Percentiles rank a stretch among this genome's conserved stretches.
Conservation (phyloP, 2,888 invertebrate genomes). For the Gnatocerus cornutus region DNA sequence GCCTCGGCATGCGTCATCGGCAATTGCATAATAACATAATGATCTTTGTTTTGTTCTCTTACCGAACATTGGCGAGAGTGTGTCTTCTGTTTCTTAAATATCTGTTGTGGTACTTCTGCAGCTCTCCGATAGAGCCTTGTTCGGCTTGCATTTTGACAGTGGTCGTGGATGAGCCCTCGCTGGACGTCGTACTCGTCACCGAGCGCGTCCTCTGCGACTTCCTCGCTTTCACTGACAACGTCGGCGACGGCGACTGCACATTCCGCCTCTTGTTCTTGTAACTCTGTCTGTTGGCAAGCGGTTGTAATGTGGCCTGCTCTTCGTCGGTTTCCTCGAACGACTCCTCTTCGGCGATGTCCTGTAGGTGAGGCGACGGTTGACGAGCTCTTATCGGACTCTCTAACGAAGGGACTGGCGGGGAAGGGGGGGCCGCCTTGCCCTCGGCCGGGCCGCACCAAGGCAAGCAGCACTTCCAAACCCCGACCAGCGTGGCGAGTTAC, state of each 20-base stretch:
- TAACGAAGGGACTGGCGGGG: slow-evolving; percentile 68
- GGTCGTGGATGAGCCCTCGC: slow-evolving; percentile 67
- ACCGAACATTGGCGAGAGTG: slow-evolving; percentile 95
- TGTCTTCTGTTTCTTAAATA: slow-evolving; percentile 91
- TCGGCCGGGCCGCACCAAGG: slow-evolving; percentile 86
- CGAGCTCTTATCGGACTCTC: slow-evolving; percentile 73
- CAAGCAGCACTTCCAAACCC: slow-evolving; percentile 89
- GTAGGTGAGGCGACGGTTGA: slow-evolving; percentile 81
- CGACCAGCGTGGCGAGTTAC: slow-evolving; percentile 77
- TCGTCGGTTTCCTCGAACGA: slow-evolving; percentile 67
- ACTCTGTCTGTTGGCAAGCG: slow-evolving; percentile 69
- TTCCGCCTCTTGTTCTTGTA: slow-evolving; percentile 65
- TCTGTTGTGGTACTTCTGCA: slow-evolving; percentile 90
- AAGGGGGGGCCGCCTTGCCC: slow-evolving; percentile 67
- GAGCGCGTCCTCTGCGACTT: slow-evolving; percentile 71
- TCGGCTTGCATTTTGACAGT: slow-evolving; percentile 91
- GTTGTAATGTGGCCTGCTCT: slow-evolving; percentile 71
- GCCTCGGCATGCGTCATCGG: slow-evolving; percentile 27
- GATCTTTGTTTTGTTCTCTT: slow-evolving; percentile 70
- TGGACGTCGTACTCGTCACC: slow-evolving; percentile 62
- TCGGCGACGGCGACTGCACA: slow-evolving; percentile 77
- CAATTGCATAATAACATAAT: slow-evolving; percentile 38
- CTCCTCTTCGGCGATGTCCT: slow-evolving; percentile 89
- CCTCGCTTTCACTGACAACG: slow-evolving; percentile 75
- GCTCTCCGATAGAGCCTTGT: slow-evolving; percentile 92